These are phyloP conservation scores for Misgurnus anguillicaudatus DNA, from an alignment of 2,113 vertebrate species.

Conservation along the genomic window DNA sequence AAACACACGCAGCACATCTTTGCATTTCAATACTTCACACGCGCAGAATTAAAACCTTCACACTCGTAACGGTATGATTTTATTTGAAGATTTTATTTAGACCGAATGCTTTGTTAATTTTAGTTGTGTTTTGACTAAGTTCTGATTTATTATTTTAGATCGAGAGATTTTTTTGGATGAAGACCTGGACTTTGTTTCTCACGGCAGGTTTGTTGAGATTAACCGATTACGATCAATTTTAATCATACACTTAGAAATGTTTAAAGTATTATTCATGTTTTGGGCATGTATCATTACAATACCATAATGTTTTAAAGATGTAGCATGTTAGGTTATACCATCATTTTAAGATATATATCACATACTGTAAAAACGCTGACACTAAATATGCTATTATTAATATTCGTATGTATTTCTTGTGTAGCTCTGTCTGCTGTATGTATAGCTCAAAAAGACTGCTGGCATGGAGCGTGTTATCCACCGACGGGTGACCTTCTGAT, in stretches of 20 bases:
- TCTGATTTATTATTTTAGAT: not conserved
- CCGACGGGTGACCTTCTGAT: slow-evolving; percentile 77
- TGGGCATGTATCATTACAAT: no score
- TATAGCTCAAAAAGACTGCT: slow-evolving; percentile 76
- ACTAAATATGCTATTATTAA: no score
- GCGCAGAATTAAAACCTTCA: not conserved
- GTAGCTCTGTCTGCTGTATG: slow-evolving; percentile 48
- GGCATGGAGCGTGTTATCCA: slow-evolving; percentile 86
- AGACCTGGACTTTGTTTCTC: slow-evolving; percentile 63
- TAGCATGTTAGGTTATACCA: no score
- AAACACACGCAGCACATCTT: not conserved
- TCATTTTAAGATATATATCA: no score
- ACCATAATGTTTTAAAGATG: no score
- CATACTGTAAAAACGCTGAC: no score
- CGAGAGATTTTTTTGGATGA: slow-evolving; percentile 29
- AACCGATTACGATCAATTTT: no score
- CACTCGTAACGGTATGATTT: slow-evolving; percentile 43
- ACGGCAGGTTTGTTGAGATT: slow-evolving; percentile 64
- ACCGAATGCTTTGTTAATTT: not conserved
- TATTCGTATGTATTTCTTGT: not conserved
- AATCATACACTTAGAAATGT: no score
- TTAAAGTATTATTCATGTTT: not conserved
- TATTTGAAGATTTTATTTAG: not conserved
- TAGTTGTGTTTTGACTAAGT: not conserved
- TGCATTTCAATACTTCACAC: not conserved